Percentiles rank a stretch among this genome's conserved stretches.
Evolutionary conservation across 2,888 invertebrate species (phyloP).

Genomic region (Hydroisotoma schaefferi): DNA sequence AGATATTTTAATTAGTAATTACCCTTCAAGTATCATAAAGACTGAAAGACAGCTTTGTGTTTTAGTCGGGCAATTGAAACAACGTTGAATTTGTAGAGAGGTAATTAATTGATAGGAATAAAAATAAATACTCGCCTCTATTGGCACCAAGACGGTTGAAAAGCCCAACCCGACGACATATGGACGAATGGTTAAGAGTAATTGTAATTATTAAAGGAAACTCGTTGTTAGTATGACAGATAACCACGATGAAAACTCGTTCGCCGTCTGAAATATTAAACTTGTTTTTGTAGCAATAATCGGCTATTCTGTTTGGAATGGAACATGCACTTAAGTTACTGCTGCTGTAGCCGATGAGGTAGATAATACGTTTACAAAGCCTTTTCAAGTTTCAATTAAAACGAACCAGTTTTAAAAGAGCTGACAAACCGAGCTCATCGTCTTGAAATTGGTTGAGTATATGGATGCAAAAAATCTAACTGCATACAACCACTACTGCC

Average conservation of each 20-base stretch:
- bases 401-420: conserved; percentile 12
- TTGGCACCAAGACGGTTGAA: conserved; percentile 3
- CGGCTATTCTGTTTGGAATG: too few relatives aligned
- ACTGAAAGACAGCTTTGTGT: too few relatives aligned
- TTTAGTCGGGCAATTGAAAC: too few relatives aligned
- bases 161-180: neutral
- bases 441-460: neutral
- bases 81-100: too few relatives aligned
- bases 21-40: too few relatives aligned
- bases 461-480: conserved; percentile 1
- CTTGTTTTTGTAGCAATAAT: conserved; percentile 4
- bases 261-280: conserved; percentile 15
- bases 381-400: conserved; percentile 17
- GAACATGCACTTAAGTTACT: neutral
- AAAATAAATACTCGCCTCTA: conserved; percentile 4
- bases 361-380: too few relatives aligned
- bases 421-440: neutral
- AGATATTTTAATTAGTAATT: too few relatives aligned
- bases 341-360: too few relatives aligned
- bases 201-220: conserved; percentile 10
- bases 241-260: conserved; percentile 15
- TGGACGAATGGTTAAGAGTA: too few relatives aligned
- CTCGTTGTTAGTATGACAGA: conserved; percentile 11
- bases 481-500: neutral
- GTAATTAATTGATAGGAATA: conserved; percentile 1